Evolutionary conservation across 1,140 invertebrate genomes (phyloP).

Genomic region (Micrasema longulum): DNA sequence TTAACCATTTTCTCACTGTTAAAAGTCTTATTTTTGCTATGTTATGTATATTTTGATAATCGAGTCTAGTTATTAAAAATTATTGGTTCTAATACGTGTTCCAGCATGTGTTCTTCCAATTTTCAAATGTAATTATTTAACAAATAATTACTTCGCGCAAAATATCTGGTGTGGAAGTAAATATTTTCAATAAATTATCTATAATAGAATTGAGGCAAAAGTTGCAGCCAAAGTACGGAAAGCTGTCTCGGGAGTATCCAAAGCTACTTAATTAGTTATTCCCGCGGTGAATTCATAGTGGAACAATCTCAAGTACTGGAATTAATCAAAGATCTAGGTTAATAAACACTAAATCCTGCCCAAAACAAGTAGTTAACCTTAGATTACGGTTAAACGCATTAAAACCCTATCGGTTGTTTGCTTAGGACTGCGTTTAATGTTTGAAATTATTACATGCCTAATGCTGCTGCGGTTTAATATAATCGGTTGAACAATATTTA

Average conservation of each 20-base stretch:
- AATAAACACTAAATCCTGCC: slow-evolving; percentile 33
- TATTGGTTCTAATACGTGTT: no score
- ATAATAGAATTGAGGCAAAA: slow-evolving; percentile 15
- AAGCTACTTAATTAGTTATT: slow-evolving; percentile 26
- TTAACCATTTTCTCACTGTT: no score
- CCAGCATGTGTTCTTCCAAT: no score
- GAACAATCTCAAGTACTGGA: slow-evolving; percentile 30
- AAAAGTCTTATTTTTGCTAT: no score
- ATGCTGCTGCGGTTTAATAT: slow-evolving; percentile 28
- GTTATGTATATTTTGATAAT: no score
- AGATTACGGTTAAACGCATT: slow-evolving; percentile 42
- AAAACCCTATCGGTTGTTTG: slow-evolving; percentile 36
- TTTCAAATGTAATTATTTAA: no score
- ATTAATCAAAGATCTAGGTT: slow-evolving; percentile 37
- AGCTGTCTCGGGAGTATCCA: background rate
- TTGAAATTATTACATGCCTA: slow-evolving; percentile 31
- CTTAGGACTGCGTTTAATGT: slow-evolving; percentile 38
- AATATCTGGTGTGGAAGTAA: no score
- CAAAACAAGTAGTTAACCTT: slow-evolving; percentile 38
- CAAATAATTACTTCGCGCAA: no score
- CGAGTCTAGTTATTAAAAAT: no score
- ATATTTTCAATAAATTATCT: slow-evolving; percentile 29
- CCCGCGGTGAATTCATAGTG: slow-evolving; percentile 5
- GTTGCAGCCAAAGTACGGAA: slow-evolving; percentile 14
- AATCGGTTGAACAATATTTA: slow-evolving; percentile 38